Evolutionary conservation across 1,140 invertebrate species (phyloP), one percentile per base, ranked within the genome.

Genomic region (Whitmania pigra): DNA sequence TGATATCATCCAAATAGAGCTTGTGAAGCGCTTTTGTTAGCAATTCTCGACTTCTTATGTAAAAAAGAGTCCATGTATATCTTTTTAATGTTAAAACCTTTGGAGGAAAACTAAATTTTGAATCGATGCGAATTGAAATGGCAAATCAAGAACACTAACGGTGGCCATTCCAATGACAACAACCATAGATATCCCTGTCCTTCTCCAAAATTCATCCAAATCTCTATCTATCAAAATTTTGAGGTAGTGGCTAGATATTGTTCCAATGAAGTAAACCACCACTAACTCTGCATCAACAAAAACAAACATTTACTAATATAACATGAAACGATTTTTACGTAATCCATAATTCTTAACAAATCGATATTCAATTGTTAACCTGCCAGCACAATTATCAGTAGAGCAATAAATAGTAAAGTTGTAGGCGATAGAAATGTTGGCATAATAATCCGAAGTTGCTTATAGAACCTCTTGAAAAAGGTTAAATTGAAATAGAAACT

Each of bases 1-100:
- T 76, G 60, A 82, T 79, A 53, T 82, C 80, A 43, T 74, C 78
- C 76, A 86, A 86, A 77, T 87, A 86, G 20, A 77, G 57, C n/a
- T 75, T 40, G 75, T 87, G 85, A 18, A 86, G 74, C 53, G 75
- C 72, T 63, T 73, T 76, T 18, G 81, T 83, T 6, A 86, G 71
- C 11, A 79, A 68, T 66, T 82, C 77, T 63, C 86, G 75, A 81
- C 84, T 86, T 9, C 77, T 77, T 11, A 86, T 79, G 72, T 85
- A 84, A 67, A 87, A 74, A 2, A 83, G 72, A 29, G 81, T 83
- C 18, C 77, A 73, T 0, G 85, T 73, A 75, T 81, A 86, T 17
- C 75, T 71, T 66, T 78, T 80, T 9, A 78, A 78, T 70, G 83
- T 82, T 69, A 80, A 78, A 27, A 81, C 74, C 82, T 84, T 49